These are phyloP conservation scores for Yoshiicerus persimilis DNA, from an alignment of 1,140 invertebrate species.

Conservation along the genomic window DNA sequence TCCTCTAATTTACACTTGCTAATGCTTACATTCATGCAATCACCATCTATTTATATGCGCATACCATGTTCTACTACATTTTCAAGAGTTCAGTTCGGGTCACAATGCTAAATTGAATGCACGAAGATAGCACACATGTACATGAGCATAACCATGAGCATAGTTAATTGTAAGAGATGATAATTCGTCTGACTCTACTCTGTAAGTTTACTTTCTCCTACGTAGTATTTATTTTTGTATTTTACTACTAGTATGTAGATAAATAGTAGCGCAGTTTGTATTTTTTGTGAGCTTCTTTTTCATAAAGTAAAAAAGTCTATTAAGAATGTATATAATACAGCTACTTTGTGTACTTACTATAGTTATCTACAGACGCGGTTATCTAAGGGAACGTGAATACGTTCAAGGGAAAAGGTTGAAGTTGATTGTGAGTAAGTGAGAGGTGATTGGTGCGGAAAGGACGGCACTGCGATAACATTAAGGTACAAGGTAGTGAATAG, in stretches of 20 bases:
- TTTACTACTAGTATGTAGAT: too few species aligned
- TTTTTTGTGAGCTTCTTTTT: too few species aligned
- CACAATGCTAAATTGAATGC: not conserved
- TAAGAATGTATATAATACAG: too few species aligned
- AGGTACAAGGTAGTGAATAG: not conserved
- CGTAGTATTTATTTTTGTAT: too few species aligned
- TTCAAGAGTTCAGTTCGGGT: not conserved
- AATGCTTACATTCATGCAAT: not conserved
- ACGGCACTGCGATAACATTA: not conserved
- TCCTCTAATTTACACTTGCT: not conserved
- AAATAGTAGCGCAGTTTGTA: too few species aligned
- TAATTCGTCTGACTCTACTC: not conserved
- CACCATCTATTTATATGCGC: not conserved
- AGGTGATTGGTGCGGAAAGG: not conserved
- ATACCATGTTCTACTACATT: not conserved
- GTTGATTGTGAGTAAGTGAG: constrained; percentile 10
- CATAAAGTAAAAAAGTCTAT: too few species aligned
- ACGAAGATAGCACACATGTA: not conserved
- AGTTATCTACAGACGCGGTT: not conserved
- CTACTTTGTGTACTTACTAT: too few species aligned
- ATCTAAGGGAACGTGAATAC: not conserved
- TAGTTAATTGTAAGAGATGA: not conserved
- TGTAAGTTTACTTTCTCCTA: too few species aligned
- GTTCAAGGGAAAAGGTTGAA: not conserved
- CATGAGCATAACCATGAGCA: not conserved